A percentile compares a stretch with the other conserved stretches of the same genome.
Conservation (phyloP, 2,888 invertebrate species). For the Campaea margaritaria region DNA sequence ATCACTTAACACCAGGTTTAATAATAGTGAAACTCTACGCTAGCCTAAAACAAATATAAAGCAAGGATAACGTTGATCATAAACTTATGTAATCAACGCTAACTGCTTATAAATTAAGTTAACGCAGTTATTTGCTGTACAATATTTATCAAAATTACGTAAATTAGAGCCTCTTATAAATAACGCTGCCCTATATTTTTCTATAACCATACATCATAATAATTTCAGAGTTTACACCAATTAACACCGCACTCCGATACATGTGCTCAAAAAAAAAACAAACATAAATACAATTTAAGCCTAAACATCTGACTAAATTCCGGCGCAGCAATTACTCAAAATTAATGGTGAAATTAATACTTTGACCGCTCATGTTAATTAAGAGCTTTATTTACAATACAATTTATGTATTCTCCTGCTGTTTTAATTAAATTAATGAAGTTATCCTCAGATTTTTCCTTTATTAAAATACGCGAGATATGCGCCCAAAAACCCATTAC, state of each 20-base stretch:
- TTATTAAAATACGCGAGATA: conserved; percentile 23
- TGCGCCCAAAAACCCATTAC: conserved; percentile 1
- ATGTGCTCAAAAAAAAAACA: conserved; percentile 64
- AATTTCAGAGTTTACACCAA: conserved; percentile 68
- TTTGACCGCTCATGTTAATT: conserved; percentile 81
- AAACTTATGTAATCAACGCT: too few species aligned
- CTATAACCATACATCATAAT: conserved; percentile 71
- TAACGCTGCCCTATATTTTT: conserved; percentile 66
- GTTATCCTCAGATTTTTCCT: conserved; percentile 28
- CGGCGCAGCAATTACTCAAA: conserved; percentile 79
- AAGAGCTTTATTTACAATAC: conserved; percentile 71
- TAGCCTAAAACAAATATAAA: too few species aligned
- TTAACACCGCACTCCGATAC: conserved; percentile 69
- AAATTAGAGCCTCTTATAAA: conserved; percentile 52
- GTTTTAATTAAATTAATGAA: conserved; percentile 59
- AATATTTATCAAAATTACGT: conserved; percentile 57
- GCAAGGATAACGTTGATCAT: too few species aligned
- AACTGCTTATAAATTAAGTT: conserved; percentile 6
- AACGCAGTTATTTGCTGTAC: conserved; percentile 41
- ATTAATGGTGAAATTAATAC: conserved; percentile 84
- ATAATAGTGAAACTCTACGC: too few species aligned
- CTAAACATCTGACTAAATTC: conserved; percentile 77
- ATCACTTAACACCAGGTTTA: too few species aligned
- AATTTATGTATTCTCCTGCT: conserved; percentile 55
- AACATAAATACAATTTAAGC: conserved; percentile 79